Evolutionary conservation across 2,113 vertebrate genomes (phyloP), one percentile per base, ranked within the genome.

Genomic region (Piaya cayana): DNA sequence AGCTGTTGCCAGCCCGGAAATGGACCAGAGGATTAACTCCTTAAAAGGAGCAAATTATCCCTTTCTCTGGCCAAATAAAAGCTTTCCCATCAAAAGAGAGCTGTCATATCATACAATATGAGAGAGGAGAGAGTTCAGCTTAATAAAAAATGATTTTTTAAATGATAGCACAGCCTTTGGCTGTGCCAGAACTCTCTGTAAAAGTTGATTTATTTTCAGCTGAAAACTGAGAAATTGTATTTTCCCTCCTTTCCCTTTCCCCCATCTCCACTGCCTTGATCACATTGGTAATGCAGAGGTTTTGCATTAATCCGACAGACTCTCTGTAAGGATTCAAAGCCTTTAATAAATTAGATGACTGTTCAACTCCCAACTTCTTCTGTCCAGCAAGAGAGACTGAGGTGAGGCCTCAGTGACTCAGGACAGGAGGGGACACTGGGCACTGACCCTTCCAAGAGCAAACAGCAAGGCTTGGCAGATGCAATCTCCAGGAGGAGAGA

Each of bases 21-120:
- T 93, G 95, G 97, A 94, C 95, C 90, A 71, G 93, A 96, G 97
- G 97, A 97, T 97, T 97, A 97, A 72, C 76, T 91, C 96, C 91
- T 97, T 97, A 97, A 91, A 96, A 95, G 94, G 95, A 96, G 91
- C 96, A 97, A 96, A 97, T 97, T 97, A 97, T 96, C 94, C 94
- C 82, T 95, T 96, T 96, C 96, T 97, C 78, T 94, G 96, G 82
- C 81, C 93, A 92, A 92, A 96, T 93, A 96, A 97, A 96, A 97
- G 96, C 92, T 95, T 97, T 88, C 95, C 93, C 90, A 93, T 97
- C 96, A 96, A 97, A 96, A 97, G 94, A 86, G 80, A 96, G 90
- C 96, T 97, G 97, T 97, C 97, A 97, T 97, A 97, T 97, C 75
- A 91, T 82, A 96, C 93, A 95, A 94, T 95, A 96, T 95, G 82